Evolutionary conservation across 2,888 invertebrate genomes (phyloP).

Genomic region (Sympetrum striolatum): DNA sequence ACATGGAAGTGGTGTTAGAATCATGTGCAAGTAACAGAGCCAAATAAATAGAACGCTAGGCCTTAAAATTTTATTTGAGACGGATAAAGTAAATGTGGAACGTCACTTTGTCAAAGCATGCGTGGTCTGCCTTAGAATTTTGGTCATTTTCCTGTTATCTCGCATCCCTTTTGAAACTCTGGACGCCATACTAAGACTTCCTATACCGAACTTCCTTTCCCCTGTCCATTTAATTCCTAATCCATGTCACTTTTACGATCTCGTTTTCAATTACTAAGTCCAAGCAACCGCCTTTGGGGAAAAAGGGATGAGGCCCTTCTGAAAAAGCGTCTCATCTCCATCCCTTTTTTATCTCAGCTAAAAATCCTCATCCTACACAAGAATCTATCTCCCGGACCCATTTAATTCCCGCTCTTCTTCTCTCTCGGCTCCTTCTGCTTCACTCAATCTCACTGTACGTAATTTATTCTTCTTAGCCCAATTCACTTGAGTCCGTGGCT

Average conservation of each 20-base stretch:
- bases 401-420: background rate
- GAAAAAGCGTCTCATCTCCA: background rate
- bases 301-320: background rate
- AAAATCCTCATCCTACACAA: background rate
- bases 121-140: no score
- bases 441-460: background rate
- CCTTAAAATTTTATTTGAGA: no score
- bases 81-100: no score
- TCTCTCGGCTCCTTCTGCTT: background rate
- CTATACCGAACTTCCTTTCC: background rate
- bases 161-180: no score
- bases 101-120: no score
- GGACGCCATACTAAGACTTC: background rate
- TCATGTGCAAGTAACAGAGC: no score
- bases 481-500: background rate
- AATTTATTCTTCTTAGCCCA: background rate
- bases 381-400: background rate
- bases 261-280: background rate
- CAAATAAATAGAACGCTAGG: no score
- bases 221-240: background rate
- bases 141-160: no score
- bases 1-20: no score
- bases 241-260: background rate
- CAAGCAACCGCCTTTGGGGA: background rate
- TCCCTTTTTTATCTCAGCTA: background rate